These are phyloP conservation scores for Apis cerana DNA, from an alignment of 1,140 invertebrate genomes.

Conservation along the genomic window DNA sequence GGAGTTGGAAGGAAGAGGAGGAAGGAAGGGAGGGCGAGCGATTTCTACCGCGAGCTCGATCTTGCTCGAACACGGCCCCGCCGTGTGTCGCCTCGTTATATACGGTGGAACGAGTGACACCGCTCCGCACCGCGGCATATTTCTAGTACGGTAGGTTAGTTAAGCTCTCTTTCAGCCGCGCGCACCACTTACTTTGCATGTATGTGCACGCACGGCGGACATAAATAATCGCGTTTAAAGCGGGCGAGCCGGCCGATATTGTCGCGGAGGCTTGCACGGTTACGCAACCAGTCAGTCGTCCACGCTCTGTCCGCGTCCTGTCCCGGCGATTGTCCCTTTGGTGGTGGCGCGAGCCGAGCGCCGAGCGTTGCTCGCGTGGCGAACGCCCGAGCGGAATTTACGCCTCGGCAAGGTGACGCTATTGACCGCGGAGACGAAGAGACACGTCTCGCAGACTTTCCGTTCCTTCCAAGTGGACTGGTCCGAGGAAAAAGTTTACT, in stretches of 20 bases:
- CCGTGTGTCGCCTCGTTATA: constrained; percentile 66
- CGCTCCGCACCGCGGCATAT: constrained; percentile 48
- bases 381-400: constrained; percentile 19
- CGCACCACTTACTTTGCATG: constrained; percentile 44
- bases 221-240: constrained; percentile 70
- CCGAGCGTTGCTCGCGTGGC: constrained; percentile 23
- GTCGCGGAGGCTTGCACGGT: constrained; percentile 33
- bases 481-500: background rate
- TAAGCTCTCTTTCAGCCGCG: constrained; percentile 68
- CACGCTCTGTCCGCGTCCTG: background rate
- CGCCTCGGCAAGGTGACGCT: constrained; percentile 21
- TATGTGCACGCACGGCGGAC: constrained; percentile 38
- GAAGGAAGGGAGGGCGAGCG: background rate
- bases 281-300: constrained; percentile 27
- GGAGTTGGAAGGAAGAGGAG: constrained; percentile 16
- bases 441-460: constrained; percentile 2
- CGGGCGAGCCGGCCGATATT: background rate
- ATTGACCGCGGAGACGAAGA: constrained; percentile 28
- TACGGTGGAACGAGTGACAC: constrained; percentile 61
- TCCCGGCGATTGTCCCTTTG: constrained; percentile 36
- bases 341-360: constrained; percentile 4
- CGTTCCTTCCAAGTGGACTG: background rate
- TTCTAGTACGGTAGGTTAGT: constrained; percentile 71
- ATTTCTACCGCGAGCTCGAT: constrained; percentile 38
- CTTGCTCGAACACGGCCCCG: constrained; percentile 41